Evolutionary conservation across 2,888 invertebrate genomes (phyloP).

Genomic region (Galeopsomyia nigrocyanea): DNA sequence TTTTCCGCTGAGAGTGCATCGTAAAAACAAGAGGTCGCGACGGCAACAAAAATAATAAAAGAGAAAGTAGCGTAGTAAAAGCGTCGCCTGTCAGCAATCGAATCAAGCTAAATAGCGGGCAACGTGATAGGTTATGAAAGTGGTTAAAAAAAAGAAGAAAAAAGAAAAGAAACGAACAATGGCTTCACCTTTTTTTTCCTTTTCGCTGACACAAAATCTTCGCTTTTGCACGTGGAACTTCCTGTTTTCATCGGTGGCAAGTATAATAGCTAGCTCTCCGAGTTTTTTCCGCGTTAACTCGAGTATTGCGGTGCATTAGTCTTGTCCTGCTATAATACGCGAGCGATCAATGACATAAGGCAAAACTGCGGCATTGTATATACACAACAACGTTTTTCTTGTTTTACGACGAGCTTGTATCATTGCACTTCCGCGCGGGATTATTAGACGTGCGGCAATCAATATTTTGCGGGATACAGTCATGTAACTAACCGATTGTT

Average conservation of each 20-base stretch:
- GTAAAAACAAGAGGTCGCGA: no score
- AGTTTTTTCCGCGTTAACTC: neutral
- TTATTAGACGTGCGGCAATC: neutral
- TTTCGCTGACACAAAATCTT: neutral
- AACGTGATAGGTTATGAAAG: no score
- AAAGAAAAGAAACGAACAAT: no score
- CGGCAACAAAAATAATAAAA: no score
- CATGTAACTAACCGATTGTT: no score
- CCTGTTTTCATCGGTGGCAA: conserved; percentile 20
- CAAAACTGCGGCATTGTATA: neutral
- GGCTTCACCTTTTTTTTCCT: neutral
- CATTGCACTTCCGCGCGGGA: neutral
- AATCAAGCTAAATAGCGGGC: no score
- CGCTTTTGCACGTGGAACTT: neutral
- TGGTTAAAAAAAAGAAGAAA: no score
- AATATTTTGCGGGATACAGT: no score
- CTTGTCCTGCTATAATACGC: neutral
- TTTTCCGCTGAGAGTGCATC: no score
- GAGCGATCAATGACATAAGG: conserved; percentile 17
- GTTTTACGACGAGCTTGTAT: conserved; percentile 6
- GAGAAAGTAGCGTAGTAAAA: no score
- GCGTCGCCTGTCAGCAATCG: no score
- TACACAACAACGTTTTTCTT: conserved; percentile 4
- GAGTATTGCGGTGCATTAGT: no score
- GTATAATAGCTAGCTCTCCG: conserved; percentile 5